Evolutionary conservation across 2,797 vertebrate genomes (phyloP), one percentile per base, ranked within the genome.

Genomic region (Pelobates cultripes): DNA sequence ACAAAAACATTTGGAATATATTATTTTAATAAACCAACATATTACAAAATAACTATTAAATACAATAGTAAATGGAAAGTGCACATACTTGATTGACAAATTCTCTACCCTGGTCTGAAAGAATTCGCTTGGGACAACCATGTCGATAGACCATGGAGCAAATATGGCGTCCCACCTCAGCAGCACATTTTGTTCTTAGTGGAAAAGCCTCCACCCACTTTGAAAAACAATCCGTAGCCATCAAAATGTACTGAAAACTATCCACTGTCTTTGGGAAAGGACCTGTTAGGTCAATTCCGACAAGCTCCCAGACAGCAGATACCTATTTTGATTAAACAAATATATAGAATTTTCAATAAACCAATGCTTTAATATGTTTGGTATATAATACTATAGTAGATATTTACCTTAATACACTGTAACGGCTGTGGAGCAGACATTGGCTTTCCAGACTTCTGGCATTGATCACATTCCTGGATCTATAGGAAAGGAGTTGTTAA

Each of bases 391-490:
- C 55, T 57, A 57, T 57, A 12, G 55, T 57, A 57, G 9, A 57
- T 12, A 15, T 57, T 57, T 57, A 57, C 55, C 55, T 57, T 57
- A 4, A 57, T 67, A 40, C 0, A 67, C 64, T 67, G 7, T 9
- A 28, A 40, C 28, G 64, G 17, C 64, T 67, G 17, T 4, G 64
- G 28, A 41, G 28, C 6, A 40, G 64, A 7, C 64, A 67, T 40
- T 3, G 64, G 28, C 8, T 67, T 67, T 40, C n/a, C 64, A 67
- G 40, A 2, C 64, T 42, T 67, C 64, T 67, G 6, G 12, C 64
- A 67, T 42, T 67, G 7, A 5, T 67, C 28, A 67, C 64, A 67
- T 67, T 67, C 64, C 64, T 40, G 17, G 64, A 67, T 7, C 64
- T 67, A 17, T 67, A 40, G 8, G n/a, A 67, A 42, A 67, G 4